Evolutionary conservation across 1,140 invertebrate species (phyloP), one percentile per base, ranked within the genome.

Genomic region (Drosophila pruinosa): DNA sequence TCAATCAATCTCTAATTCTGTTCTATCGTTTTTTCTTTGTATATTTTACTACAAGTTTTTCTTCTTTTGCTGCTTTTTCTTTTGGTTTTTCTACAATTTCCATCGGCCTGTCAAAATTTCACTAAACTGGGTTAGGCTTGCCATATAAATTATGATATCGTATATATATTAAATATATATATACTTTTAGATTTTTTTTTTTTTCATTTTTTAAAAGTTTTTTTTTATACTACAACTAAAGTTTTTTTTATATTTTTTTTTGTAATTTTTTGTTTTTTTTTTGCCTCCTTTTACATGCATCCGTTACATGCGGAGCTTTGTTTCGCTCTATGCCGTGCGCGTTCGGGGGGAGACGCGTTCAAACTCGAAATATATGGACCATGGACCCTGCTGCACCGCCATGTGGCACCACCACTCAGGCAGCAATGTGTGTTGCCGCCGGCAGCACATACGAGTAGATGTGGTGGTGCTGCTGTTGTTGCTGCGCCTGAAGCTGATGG

Each of bases 371-470:
- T 59, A 57, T 68, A 31, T n/a, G 50, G 24, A 48, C 45, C 74
- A 53, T 83, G 52, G 31, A 58, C 59, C 34, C 47, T 54, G 54
- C 58, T 63, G 69, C 57, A 63, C 50, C 56, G 61, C 57, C 19
- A 10, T 15, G 24, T 58, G 24, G 39, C 28, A 62, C 41, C 48
- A 59, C 31, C 48, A 62, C 36, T 81, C 67, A 78, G 67, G 89
- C 89, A 15, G 89, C 89, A 68, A 90, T 90, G 52, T 90, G 89
- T 19, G 83, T 85, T 26, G 86, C 62, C 31, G 89, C 73, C 38
- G 89, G 89, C 75, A 91, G 61, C 58, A 91, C 78, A 65, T 91
- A 91, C 47, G 89, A 91, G 50, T 91, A 91, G 54, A 91, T 75
- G 61, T 86, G 82, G 12, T 77, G 73, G 7, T 75, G 75, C 39